A percentile compares a stretch with the other conserved stretches of the same genome.
Conservation (phyloP, 1,140 invertebrate genomes). For the Aphidius ervi region DNA sequence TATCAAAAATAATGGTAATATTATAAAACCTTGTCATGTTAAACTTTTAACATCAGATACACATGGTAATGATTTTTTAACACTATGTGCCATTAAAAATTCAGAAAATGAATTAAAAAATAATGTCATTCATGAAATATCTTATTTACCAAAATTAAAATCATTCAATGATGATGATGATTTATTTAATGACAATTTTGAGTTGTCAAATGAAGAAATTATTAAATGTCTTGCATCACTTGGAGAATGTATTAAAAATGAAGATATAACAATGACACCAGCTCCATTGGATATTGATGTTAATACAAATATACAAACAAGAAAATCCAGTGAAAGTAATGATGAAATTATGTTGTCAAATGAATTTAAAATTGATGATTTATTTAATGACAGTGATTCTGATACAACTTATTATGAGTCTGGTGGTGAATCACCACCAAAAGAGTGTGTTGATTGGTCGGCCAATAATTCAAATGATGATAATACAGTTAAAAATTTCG, state of each 20-base stretch:
- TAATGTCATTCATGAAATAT: slow-evolving; percentile 8
- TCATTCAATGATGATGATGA: slow-evolving; percentile 18
- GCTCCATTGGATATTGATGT: neutral
- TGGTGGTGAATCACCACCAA: slow-evolving; percentile 7
- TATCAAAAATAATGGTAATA: neutral
- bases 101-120: slow-evolving; percentile 28
- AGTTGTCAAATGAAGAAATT: slow-evolving; percentile 28
- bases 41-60: slow-evolving; percentile 41
- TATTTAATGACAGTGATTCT: slow-evolving; percentile 20
- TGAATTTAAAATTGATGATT: slow-evolving; percentile 21
- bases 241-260: neutral
- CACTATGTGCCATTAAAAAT: slow-evolving; percentile 36
- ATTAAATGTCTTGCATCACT: slow-evolving; percentile 26
- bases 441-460: slow-evolving; percentile 9
- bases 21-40: slow-evolving; percentile 33
- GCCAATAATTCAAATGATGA: neutral
- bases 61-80: slow-evolving; percentile 43
- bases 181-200: slow-evolving; percentile 28
- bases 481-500: neutral
- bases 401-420: neutral
- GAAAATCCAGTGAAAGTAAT: neutral
- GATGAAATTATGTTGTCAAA: slow-evolving; percentile 3
- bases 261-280: slow-evolving; percentile 3
- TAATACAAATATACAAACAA: slow-evolving; percentile 11
- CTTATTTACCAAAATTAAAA: slow-evolving; percentile 27